Evolutionary conservation across 2,113 vertebrate species (phyloP), one percentile per base, ranked within the genome.

Genomic region (Halichoerus grypus): DNA sequence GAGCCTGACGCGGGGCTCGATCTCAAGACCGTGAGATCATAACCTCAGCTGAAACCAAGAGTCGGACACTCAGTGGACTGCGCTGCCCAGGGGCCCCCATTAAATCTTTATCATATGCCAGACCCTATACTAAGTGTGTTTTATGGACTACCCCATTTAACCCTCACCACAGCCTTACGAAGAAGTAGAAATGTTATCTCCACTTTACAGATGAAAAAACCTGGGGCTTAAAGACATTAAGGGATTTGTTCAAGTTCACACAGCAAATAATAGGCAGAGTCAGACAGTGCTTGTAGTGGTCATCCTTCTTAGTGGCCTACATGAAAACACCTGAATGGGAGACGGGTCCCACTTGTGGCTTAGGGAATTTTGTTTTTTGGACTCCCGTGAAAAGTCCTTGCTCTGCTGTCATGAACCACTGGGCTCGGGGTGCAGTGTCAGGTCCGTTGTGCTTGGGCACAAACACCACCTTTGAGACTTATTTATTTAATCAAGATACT

Each of bases 381-480:
- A 76, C 3, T 67, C 36, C 14, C 26, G 57, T 55, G 31, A 80
- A 36, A 74, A 67, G 90, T 51, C 28, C 42, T 71, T 92, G n/a
- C 0, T 84, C 7, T 12, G 16, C 61, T 21, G 3, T 18, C 11
- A 24, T 2, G 46, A 71, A 80, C 22, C 36, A 67, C 4, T 7
- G 57, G 67, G 22, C 26, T 36, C 8, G 31, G 33, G 26, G 63
- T 36, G 21, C 39, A 72, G 1, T 1, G n/a, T 42, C 61, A 89
- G 57, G 59, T 96, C 22, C 72, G 18, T 22, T 61, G 42, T 8
- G 7, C 71, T 42, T 81, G 71, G 88, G 72, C 39, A 88, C 46
- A 39, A 69, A 74, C 4, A 33, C 42, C 31, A 69, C 92, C 95
- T 95, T 76, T 85, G 92, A 97, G 83, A 92, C n/a, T 79, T 86